A percentile compares a stretch with the other conserved stretches of the same genome.
Evolutionary conservation across 2,113 vertebrate species (phyloP).

Genomic region (Indicator maculatus): DNA sequence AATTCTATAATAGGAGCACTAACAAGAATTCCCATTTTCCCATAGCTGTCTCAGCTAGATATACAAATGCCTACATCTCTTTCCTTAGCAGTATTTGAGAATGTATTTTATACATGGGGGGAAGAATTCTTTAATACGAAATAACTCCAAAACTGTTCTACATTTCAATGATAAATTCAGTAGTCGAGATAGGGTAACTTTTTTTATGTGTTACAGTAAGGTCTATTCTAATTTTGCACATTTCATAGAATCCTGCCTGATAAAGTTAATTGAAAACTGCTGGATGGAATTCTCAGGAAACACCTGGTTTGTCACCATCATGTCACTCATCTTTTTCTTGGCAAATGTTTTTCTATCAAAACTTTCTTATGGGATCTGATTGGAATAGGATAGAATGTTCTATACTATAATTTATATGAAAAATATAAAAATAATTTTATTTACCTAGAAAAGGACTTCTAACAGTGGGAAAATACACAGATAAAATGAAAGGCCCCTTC

Average conservation of each 20-base stretch:
- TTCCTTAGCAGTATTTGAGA: background rate
- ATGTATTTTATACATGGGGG: background rate
- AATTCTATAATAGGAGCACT: background rate
- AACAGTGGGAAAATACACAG: background rate
- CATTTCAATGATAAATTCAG: background rate
- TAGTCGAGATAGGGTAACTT: background rate
- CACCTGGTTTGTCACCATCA: background rate
- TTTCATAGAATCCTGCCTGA: background rate
- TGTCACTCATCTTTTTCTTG: background rate
- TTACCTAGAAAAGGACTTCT: background rate
- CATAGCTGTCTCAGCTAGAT: background rate
- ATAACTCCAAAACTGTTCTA: background rate
- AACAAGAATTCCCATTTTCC: background rate
- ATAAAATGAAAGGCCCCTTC: background rate
- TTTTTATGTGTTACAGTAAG: background rate
- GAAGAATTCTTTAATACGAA: background rate
- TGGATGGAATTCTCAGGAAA: background rate
- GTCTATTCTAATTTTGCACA: background rate
- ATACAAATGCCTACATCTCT: background rate
- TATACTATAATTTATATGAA: background rate
- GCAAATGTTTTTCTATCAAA: background rate
- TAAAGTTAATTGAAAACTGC: background rate
- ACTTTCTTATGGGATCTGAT: background rate
- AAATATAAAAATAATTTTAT: background rate
- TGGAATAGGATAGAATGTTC: background rate